These are phyloP conservation scores for Aramus guarauna DNA, from an alignment of 2,113 vertebrate genomes.

Conservation along the genomic window DNA sequence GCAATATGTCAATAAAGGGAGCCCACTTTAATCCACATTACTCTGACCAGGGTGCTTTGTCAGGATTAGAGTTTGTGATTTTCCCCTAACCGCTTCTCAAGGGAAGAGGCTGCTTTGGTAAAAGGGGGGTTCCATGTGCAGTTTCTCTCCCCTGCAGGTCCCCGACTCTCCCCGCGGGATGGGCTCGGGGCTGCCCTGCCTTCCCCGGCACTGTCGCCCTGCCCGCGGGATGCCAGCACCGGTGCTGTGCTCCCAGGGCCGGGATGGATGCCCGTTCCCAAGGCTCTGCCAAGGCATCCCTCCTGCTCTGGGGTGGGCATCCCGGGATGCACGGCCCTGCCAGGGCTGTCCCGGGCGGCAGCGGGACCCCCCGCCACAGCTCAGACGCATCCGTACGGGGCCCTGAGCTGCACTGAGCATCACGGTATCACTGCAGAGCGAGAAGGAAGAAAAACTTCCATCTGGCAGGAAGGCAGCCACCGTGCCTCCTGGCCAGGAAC, in stretches of 20 bases:
- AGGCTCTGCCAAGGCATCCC: neutral
- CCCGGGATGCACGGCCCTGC: neutral
- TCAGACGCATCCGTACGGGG: fast-evolving
- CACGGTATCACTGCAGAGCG: fast-evolving
- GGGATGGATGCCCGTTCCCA: fast-evolving
- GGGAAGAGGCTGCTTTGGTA: neutral
- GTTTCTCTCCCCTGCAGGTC: neutral
- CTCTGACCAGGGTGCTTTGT: neutral
- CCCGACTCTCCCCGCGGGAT: fast-evolving
- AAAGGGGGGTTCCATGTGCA: fast-evolving
- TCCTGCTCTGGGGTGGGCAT: neutral
- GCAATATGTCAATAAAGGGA: neutral
- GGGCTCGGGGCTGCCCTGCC: neutral
- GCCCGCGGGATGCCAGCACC: neutral
- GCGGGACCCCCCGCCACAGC: neutral
- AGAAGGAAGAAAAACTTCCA: fast-evolving
- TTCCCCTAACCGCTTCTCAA: neutral
- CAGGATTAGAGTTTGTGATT: neutral
- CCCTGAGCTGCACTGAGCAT: fast-evolving
- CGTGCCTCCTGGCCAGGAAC: fast-evolving
- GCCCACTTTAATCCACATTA: neutral
- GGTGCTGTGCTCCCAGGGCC: neutral
- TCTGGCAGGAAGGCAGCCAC: neutral
- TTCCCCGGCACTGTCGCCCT: neutral
- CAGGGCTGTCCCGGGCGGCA: neutral